These are phyloP conservation scores for Rhingia rostrata DNA, from an alignment of 2,888 invertebrate species.

Conservation along the genomic window DNA sequence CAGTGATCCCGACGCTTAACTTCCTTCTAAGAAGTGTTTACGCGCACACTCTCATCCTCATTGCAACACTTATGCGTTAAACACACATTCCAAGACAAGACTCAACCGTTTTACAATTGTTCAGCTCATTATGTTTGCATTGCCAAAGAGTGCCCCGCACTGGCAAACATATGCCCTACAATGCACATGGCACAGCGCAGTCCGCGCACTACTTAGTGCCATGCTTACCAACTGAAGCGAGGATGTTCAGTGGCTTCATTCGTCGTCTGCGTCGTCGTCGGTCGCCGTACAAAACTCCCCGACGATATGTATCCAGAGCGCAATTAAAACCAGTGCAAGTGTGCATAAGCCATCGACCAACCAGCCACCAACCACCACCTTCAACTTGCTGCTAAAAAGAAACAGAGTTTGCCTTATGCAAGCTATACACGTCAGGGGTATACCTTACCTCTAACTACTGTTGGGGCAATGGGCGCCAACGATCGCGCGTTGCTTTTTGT, in stretches of 20 bases:
- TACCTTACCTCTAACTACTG: neutral
- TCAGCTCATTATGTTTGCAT: constrained; percentile 45
- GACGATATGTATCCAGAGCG: constrained; percentile 28
- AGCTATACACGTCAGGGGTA: neutral
- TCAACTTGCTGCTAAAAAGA: constrained; percentile 15
- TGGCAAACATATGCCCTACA: constrained; percentile 31
- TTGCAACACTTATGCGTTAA: constrained; percentile 37
- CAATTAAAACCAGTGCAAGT: constrained; percentile 51
- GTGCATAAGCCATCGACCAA: neutral
- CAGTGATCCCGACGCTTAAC: constrained; percentile 38
- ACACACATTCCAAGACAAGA: constrained; percentile 49
- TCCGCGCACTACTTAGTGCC: constrained; percentile 23
- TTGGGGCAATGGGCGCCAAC: constrained; percentile 47
- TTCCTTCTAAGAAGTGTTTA: constrained; percentile 42
- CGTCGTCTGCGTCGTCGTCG: constrained; percentile 57
- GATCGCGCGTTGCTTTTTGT: constrained; percentile 34
- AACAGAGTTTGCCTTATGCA: constrained; percentile 16
- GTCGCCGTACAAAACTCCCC: neutral
- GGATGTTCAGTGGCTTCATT: constrained; percentile 55
- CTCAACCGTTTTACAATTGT: constrained; percentile 47
- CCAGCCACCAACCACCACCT: constrained; percentile 16
- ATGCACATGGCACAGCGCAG: neutral
- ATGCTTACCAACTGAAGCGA: constrained; percentile 57
- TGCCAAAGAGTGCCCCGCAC: constrained; percentile 4
- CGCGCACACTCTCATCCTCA: constrained; percentile 26